Evolutionary conservation across 2,888 invertebrate species (phyloP), one percentile per base, ranked within the genome.

Genomic region (Dysmachus trigonus): DNA sequence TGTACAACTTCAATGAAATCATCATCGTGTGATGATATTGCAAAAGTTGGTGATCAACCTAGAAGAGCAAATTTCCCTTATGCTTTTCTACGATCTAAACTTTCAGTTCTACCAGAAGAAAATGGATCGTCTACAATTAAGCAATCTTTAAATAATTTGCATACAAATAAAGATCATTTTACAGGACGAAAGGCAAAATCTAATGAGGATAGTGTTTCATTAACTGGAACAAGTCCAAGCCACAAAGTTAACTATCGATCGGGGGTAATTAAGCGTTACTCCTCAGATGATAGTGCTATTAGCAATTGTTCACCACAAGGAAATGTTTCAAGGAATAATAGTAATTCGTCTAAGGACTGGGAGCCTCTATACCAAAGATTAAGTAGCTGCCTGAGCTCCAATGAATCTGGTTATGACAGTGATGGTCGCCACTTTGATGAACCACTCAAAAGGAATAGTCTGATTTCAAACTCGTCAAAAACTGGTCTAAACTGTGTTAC

Each of bases 371-470:
- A 94, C 89, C 94, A 94, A 92, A 93, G 94, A 89, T 92, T 94
- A 89, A 94, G 94, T 91, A 95, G 95, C 92, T 96, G 96, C 91
- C 94, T 96, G 81, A 96, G 96, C 91, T 96, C 96, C 74, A 96
- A 96, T 91, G 96, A 96, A 92, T 96, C 96, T 79, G 96, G 96
- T 71, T 96, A 96, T 90, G 96, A 96, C 90, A 96, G 96, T 91
- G 96, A 96, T 90, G 95, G 96, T 83, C 94, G 94, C 88, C 93
- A 93, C 53, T 93, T 93, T 83, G 94, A 93, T 88, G 94, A 94
- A 89, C 93, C 93, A 89, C 91, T 92, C 89, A 92, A 93, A 89
- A 92, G 90, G 88, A 92, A 76, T 30, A 87, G 83, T 62, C 7
- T 81, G n/a, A 73, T 85, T 22, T 85, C 71, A 18, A 81, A 86